A percentile compares a stretch with the other conserved stretches of the same genome.
These are phyloP conservation scores for Polylopha cassiicola DNA, from an alignment of 2,888 invertebrate genomes.

Conservation along the genomic window DNA sequence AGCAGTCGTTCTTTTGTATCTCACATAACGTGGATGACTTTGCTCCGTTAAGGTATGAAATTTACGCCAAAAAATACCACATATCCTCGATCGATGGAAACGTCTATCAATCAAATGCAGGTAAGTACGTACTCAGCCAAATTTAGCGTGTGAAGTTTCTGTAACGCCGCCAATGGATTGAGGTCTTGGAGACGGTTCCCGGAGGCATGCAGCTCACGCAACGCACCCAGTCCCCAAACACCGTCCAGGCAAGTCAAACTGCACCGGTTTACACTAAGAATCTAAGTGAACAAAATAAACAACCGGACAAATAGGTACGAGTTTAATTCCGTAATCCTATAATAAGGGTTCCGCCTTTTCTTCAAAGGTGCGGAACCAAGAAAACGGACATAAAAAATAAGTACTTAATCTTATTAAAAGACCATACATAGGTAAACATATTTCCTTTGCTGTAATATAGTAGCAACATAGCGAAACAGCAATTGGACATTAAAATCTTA, in stretches of 20 bases:
- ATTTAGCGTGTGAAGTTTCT: slow-evolving; percentile 73
- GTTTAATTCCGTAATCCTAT: neutral
- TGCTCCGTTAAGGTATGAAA: too few species aligned
- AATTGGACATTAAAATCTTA: too few species aligned
- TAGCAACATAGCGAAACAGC: too few species aligned
- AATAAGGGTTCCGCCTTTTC: too few species aligned
- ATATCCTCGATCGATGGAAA: neutral
- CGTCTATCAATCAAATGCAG: neutral
- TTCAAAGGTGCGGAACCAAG: too few species aligned
- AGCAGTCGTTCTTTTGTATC: too few species aligned
- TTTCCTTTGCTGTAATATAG: too few species aligned
- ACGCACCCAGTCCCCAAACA: slow-evolving; percentile 78
- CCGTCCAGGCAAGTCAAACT: slow-evolving; percentile 82
- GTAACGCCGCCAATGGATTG: slow-evolving; percentile 78
- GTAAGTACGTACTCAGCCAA: slow-evolving; percentile 55
- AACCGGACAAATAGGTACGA: neutral
- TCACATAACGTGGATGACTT: too few species aligned
- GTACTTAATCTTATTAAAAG: too few species aligned
- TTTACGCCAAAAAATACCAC: neutral
- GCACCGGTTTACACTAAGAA: slow-evolving; percentile 79
- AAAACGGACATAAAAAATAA: too few species aligned
- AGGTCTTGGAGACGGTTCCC: slow-evolving; percentile 80
- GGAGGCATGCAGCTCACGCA: slow-evolving; percentile 79
- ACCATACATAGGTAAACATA: too few species aligned
- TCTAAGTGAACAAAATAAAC: slow-evolving; percentile 33